Base-by-base conservation (phyloP, 2,113 vertebrate genomes). In the Oryzias melastigma region DNA sequence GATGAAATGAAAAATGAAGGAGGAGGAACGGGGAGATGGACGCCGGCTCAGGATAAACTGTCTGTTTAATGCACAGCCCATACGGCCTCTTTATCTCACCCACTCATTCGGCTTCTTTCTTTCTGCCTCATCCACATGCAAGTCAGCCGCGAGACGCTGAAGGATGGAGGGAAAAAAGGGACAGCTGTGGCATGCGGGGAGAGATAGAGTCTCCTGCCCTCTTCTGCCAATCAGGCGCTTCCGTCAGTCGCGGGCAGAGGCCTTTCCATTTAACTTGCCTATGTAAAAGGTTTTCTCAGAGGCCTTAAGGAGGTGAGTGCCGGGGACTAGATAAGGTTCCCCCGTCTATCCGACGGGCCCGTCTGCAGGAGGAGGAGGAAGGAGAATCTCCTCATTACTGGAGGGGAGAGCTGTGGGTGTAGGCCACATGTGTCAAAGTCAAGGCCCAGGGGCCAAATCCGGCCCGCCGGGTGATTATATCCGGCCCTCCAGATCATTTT, bases 211-310 rank as follows among this genome's bases (percentile, higher is more conserved):
- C 56, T 83, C 76, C 79, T 78, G 73, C 71, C 58, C 80, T 83
- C 76, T 66, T 77, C 70, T 87, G 81, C 86, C 82, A 86, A 86
- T 87, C 85, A 87, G 70, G 84, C 83, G 73, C 77, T 53, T 84
- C 80, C 58, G 62, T 88, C 78, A 79, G 78, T 75, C 83, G 83
- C 46, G 59, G 63, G 60, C 65, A 61, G 73, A 46, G 68, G 52
- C 68, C 62, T 59, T 67, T 71, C 81, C 78, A 73, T 88, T 88
- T 85, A 71, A 82, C 81, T 77, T 54, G 65, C 56, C 83, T 77
- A 81, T 85, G 88, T 84, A 83, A 89, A 88, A 83, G 72, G 75
- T 89, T 90, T 87, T 76, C 82, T 85, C 80, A 74, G 69, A 84
- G 63, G 79, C 78, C 75, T 82, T 70, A 81, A 84, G 65, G 70